Conservation (phyloP, 2,888 invertebrate genomes). For the Ditula angustiorana region DNA sequence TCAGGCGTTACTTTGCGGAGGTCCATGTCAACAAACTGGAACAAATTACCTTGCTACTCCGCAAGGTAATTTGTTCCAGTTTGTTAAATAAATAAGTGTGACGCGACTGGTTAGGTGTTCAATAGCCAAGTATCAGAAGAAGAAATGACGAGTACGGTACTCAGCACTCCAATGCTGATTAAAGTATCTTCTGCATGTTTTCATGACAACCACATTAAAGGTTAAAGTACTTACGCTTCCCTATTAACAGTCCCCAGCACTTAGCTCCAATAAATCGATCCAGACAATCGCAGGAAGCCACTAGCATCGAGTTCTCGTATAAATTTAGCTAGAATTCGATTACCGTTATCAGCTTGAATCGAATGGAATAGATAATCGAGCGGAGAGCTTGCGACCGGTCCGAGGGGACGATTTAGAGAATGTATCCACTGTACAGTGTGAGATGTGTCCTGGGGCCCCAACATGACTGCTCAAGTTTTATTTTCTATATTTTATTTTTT, state of each 20-base stretch:
- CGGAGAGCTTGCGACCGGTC: slow-evolving; percentile 30
- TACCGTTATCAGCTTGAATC: slow-evolving; percentile 42
- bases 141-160: too few relatives aligned
- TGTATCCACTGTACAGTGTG: background rate
- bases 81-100: too few relatives aligned
- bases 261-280: slow-evolving; percentile 34
- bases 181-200: background rate
- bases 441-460: background rate
- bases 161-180: too few relatives aligned
- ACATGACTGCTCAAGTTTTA: too few relatives aligned
- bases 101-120: too few relatives aligned
- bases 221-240: background rate
- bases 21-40: too few relatives aligned
- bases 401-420: slow-evolving; percentile 11
- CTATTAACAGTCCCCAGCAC: slow-evolving; percentile 28
- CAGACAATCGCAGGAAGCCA: slow-evolving; percentile 39
- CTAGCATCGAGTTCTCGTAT: slow-evolving; percentile 38
- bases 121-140: too few relatives aligned
- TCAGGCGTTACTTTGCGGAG: too few relatives aligned
- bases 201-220: background rate
- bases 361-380: slow-evolving; percentile 42
- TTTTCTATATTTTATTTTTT: too few relatives aligned
- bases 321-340: slow-evolving; percentile 41
- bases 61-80: too few relatives aligned
- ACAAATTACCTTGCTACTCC: too few relatives aligned